Conservation (phyloP, 2,888 invertebrate species). For the Argyresthia albistria region DNA sequence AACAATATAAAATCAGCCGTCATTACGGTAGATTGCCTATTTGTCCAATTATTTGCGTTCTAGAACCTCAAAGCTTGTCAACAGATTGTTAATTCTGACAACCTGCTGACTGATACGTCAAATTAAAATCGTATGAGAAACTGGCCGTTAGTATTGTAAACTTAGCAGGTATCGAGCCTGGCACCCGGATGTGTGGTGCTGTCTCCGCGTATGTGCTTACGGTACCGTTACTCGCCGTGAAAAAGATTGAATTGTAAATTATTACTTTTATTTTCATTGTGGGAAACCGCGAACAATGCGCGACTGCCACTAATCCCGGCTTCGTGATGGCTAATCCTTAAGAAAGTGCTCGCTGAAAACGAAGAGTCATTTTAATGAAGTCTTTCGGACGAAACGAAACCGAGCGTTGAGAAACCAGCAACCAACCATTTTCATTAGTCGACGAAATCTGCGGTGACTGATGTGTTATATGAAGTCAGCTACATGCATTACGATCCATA, state of each 20-base stretch:
- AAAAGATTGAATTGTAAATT: conserved; percentile 53
- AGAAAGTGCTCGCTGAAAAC: conserved; percentile 11
- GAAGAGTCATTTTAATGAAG: neutral
- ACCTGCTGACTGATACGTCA: too few species aligned
- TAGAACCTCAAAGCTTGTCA: too few species aligned
- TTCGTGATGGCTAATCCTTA: conserved; percentile 22
- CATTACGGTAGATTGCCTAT: too few species aligned
- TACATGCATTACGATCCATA: conserved; percentile 19
- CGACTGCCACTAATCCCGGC: conserved; percentile 6
- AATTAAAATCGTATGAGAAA: too few species aligned
- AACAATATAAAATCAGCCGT: too few species aligned
- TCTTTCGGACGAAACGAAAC: conserved; percentile 1
- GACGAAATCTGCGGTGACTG: conserved; percentile 8
- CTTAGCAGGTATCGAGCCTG: conserved; percentile 26
- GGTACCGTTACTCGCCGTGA: conserved; percentile 47
- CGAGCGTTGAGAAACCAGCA: conserved; percentile 2
- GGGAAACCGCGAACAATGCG: conserved; percentile 32
- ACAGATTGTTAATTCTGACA: too few species aligned
- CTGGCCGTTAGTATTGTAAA: too few species aligned
- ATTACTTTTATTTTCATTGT: conserved; percentile 62
- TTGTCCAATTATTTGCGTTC: too few species aligned
- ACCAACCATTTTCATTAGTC: conserved; percentile 10
- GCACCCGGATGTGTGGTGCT: conserved; percentile 39
- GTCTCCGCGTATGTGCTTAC: conserved; percentile 25
- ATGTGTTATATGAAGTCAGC: conserved; percentile 16